Evolutionary conservation across 2,797 vertebrate genomes (phyloP).

Genomic region (Threskiornis aethiopicus): DNA sequence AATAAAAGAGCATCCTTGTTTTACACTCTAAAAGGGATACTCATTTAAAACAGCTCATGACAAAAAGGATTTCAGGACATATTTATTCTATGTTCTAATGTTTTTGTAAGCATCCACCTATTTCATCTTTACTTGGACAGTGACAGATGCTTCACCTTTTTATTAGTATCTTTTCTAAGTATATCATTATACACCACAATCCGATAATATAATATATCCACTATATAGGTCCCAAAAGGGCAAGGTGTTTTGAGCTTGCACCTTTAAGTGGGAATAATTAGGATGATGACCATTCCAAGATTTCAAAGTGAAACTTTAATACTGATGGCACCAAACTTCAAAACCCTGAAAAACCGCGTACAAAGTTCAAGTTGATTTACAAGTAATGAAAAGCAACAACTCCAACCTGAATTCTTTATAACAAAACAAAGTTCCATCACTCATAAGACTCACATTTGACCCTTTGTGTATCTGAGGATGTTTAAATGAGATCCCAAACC

Average conservation of each 20-base stretch:
- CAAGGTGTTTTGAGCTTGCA: not conserved
- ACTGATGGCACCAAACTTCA: not conserved
- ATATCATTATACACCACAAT: not conserved
- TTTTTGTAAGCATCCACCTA: not conserved
- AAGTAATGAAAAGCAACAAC: not conserved
- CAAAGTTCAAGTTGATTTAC: not conserved
- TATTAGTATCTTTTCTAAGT: not conserved
- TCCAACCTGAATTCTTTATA: not conserved
- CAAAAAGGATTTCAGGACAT: not conserved
- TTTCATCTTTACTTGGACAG: not conserved
- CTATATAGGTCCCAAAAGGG: not conserved
- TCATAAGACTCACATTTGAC: not conserved
- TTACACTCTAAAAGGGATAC: not conserved
- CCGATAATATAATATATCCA: no score
- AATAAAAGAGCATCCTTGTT: not conserved
- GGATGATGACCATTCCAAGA: not conserved
- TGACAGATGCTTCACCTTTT: not conserved
- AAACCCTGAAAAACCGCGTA: not conserved
- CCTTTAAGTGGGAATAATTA: not conserved
- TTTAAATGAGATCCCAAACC: not conserved
- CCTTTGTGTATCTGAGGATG: not conserved
- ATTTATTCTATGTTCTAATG: not conserved
- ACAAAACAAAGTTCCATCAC: not conserved
- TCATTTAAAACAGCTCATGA: not conserved
- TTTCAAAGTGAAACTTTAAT: not conserved